Base-by-base conservation (phyloP, 1,140 invertebrate species). In the Drosophila trapezifrons region DNA sequence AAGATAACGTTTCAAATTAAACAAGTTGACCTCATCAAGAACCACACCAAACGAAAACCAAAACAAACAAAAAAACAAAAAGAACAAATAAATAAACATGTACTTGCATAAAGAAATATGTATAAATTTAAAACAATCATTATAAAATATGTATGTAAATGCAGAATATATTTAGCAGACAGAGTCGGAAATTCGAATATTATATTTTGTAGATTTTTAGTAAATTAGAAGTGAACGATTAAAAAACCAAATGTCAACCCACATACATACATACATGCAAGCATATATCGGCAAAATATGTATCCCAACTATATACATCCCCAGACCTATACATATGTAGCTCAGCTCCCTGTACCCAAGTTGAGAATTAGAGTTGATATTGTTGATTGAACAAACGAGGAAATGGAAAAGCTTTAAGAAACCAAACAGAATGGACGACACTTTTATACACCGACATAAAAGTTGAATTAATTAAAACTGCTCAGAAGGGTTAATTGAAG, bases 161-260 rank as follows among this genome's bases (percentile, higher is more conserved):
- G 55, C 43, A 67, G 65, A 49, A 70, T 67, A 62, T 75, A 67
- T 69, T 82, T 73, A 87, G 43, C 46, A 51, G 57, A 76, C 73
- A 47, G 72, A 45, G 51, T 52, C 51, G 15, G 51, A 69, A 76
- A 78, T 72, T 86, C 47, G 65, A 81, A 87, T 79, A 82, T 87
- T 86, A 86, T 86, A 86, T 86, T 86, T 86, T 86, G 83, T 86
- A 86, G 83, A 86, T 86, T 86, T 86, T 86, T 86, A 86, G 84
- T 76, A 83, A 87, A 79, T 69, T 86, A 86, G 81, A 56, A 42
- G 40, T 56, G 66, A 70, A 37, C 47, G 71, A 76, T 51, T 52
- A 27, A 20, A 17, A 51, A 37, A 37, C 35, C 27, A 63, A 58
- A 74, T 46, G 59, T 82, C 75, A 71, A 71, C 60, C 63, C 59